phyloP scores from a whole-genome alignment of 2,113 vertebrate genomes.

The Tricholaema leucomelas region DNA sequence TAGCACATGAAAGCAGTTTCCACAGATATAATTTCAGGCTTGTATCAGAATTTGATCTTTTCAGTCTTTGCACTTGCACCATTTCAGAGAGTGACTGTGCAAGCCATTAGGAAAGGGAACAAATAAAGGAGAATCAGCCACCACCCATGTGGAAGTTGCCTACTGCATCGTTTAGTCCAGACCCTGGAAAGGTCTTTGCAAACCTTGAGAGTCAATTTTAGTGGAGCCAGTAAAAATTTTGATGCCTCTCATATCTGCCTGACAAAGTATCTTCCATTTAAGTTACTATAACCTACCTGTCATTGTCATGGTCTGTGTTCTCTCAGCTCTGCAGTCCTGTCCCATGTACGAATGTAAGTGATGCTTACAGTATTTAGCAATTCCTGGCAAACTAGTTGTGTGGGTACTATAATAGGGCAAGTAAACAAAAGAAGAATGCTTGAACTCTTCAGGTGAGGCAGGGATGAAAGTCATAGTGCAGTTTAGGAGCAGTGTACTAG shows the following conservation, averaged over 20 bases:
- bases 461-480: neutral
- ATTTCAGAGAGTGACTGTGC: conserved; percentile 34
- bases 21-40: conserved; percentile 44
- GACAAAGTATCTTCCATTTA: neutral
- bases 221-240: neutral
- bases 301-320: neutral
- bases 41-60: conserved; percentile 11
- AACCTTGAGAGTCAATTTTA: neutral
- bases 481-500: neutral
- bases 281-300: neutral
- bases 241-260: neutral
- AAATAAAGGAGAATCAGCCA: neutral
- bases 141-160: neutral
- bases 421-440: neutral
- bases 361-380: neutral
- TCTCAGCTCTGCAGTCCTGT: neutral
- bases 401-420: neutral
- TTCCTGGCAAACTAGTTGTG: neutral
- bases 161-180: neutral
- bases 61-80: conserved; percentile 30
- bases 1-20: conserved; percentile 56
- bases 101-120: neutral
- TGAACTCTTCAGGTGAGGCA: neutral
- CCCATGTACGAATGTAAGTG: neutral
- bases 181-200: neutral